Percentiles rank a stretch among this genome's conserved stretches.
phyloP scores from a whole-genome alignment of 2,797 vertebrate species.

The Buphagus erythrorhynchus region DNA sequence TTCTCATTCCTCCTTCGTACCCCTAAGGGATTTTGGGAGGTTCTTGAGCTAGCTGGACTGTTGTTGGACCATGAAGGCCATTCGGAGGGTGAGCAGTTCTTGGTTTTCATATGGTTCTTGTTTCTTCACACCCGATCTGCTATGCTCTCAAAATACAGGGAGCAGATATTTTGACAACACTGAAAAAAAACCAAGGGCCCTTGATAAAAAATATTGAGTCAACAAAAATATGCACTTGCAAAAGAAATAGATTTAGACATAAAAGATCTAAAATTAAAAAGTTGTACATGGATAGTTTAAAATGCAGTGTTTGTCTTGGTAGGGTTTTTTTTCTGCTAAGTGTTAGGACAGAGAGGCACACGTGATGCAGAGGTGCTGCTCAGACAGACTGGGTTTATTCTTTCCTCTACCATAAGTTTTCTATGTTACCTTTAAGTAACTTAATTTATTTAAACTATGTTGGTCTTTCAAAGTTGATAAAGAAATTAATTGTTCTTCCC shows the following conservation, averaged over 20 bases:
- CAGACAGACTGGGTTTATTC: neutral
- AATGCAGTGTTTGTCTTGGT: neutral
- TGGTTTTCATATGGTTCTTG: neutral
- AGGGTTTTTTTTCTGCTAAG: neutral
- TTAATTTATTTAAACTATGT: neutral
- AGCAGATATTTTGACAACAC: neutral
- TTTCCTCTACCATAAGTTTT: neutral
- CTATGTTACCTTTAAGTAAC: neutral
- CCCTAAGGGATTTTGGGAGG: neutral
- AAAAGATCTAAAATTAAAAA: neutral
- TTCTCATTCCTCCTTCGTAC: neutral
- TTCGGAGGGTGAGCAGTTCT: accelerated
- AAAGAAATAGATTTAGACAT: neutral
- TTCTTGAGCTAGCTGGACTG: neutral
- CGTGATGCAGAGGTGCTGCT: neutral
- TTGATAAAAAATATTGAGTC: neutral
- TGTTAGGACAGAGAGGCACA: neutral
- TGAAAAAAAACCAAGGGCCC: accelerated
- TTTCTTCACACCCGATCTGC: neutral
- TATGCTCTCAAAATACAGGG: neutral
- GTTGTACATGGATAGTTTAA: neutral
- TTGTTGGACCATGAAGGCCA: neutral
- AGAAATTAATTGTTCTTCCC: neutral
- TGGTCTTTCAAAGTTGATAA: neutral
- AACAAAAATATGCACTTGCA: neutral